These are phyloP conservation scores for Protobothrops flavoviridis DNA, from an alignment of 2,113 vertebrate species.

Conservation along the genomic window DNA sequence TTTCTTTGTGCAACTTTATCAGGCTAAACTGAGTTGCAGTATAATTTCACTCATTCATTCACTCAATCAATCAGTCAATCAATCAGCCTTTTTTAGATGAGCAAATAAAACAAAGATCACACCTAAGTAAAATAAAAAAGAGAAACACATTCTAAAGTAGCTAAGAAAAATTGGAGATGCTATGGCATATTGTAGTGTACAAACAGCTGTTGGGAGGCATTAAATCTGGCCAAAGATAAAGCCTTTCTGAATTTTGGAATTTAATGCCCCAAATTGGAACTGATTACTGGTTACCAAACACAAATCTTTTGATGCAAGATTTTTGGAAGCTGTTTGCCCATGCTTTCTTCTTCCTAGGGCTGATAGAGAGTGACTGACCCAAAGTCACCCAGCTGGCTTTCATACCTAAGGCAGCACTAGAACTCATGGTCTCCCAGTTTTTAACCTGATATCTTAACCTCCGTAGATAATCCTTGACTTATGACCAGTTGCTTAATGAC, in stretches of 20 bases:
- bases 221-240: background rate
- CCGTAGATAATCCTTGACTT: background rate
- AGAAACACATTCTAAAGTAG: too few species aligned
- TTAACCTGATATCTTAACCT: background rate
- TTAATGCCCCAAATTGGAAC: background rate
- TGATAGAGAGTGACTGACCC: background rate
- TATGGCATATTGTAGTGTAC: background rate
- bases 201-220: background rate
- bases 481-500: background rate
- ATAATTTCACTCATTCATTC: background rate
- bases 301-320: background rate
- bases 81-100: background rate
- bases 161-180: background rate
- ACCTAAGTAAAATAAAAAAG: too few species aligned
- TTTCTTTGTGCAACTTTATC: background rate
- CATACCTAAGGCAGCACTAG: background rate
- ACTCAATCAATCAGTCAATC: too few species aligned
- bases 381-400: background rate
- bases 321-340: background rate
- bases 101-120: background rate
- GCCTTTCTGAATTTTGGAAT: background rate
- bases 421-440: background rate
- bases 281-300: background rate
- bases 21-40: background rate
- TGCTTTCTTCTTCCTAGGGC: background rate